Evolutionary conservation across 2,113 vertebrate species (phyloP).

Genomic region (Rhinichthys klamathensis): DNA sequence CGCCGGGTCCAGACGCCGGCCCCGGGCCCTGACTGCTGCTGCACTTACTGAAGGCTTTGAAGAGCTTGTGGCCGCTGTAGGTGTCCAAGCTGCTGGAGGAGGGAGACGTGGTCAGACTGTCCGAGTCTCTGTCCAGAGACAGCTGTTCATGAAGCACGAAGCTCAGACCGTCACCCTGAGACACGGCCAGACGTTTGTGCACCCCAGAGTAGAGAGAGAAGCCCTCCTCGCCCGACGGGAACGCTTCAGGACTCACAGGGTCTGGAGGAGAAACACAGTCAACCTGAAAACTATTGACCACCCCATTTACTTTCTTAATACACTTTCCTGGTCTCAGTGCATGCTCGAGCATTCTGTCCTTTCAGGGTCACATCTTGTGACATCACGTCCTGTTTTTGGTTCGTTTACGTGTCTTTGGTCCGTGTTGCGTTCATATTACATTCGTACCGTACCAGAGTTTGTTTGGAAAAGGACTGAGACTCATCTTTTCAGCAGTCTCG

Average conservation of each 20-base stretch:
- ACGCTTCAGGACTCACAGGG: slow-evolving; percentile 68
- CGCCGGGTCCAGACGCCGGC: slow-evolving; percentile 72
- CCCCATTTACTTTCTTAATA: not conserved
- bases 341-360: not conserved
- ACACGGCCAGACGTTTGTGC: slow-evolving; percentile 80
- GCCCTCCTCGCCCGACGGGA: slow-evolving; percentile 75
- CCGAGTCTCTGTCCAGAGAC: slow-evolving; percentile 72
- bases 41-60: slow-evolving; percentile 55
- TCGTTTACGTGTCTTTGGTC: too few relatives aligned
- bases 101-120: slow-evolving; percentile 82
- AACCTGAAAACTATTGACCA: not conserved
- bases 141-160: slow-evolving; percentile 77
- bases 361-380: too few relatives aligned
- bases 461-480: too few relatives aligned
- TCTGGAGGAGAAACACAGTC: slow-evolving; percentile 55
- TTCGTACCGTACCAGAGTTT: too few relatives aligned
- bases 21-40: slow-evolving; percentile 49
- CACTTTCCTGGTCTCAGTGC: not conserved
- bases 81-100: slow-evolving; percentile 87
- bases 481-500: too few relatives aligned
- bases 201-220: slow-evolving; percentile 82
- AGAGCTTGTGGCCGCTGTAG: slow-evolving; percentile 82
- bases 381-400: too few relatives aligned
- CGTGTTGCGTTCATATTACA: too few relatives aligned
- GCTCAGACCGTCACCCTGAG: slow-evolving; percentile 73